These are phyloP conservation scores for crab-eating macaque (Macaca fascicularis) DNA, from an alignment of 2,113 vertebrate species.

Conservation along the genomic window DNA sequence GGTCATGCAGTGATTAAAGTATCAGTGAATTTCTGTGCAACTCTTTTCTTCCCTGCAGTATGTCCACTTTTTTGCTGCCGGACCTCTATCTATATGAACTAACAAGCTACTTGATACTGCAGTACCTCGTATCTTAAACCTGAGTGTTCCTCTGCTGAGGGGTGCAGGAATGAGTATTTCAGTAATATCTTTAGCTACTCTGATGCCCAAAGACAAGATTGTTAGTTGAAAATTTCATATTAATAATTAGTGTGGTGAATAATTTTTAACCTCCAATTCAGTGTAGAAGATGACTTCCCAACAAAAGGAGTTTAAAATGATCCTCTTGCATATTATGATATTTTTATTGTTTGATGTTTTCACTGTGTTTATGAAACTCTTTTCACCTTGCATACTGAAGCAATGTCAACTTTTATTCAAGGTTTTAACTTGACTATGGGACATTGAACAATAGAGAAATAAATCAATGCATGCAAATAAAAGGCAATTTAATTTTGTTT, in stretches of 20 bases:
- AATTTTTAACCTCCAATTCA: background rate
- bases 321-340: background rate
- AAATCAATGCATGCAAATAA: constrained; percentile 27
- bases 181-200: background rate
- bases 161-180: background rate
- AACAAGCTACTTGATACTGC: background rate
- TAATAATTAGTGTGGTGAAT: background rate
- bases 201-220: background rate
- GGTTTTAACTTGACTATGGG: background rate
- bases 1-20: background rate
- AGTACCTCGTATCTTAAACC: background rate
- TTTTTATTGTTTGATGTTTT: constrained; percentile 22
- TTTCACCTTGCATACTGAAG: constrained; percentile 21
- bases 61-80: background rate
- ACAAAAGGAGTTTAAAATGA: constrained; percentile 41
- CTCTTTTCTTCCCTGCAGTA: background rate
- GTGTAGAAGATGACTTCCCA: constrained; percentile 26
- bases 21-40: background rate
- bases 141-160: background rate
- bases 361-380: background rate
- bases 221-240: background rate
- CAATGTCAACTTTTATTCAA: constrained; percentile 20
- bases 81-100: background rate
- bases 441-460: background rate
- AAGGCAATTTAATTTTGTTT: constrained; percentile 3